Conservation (phyloP, 2,888 invertebrate species). For the Diadromus collaris region DNA sequence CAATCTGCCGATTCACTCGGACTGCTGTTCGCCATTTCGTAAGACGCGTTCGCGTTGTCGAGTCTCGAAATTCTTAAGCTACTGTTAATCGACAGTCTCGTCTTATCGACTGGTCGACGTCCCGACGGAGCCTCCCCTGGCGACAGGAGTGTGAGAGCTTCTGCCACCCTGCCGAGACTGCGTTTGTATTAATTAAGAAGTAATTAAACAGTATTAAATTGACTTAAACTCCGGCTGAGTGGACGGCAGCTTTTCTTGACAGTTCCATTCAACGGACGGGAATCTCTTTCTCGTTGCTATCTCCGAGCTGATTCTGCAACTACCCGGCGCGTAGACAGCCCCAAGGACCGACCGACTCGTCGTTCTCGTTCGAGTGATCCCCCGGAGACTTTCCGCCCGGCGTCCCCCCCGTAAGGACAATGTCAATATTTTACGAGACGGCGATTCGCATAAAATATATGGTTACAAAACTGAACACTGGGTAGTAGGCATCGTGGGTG, state of each 20-base stretch:
- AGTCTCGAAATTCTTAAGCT: slow-evolving; percentile 38
- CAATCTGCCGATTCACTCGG: slow-evolving; percentile 7
- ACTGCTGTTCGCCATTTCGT: slow-evolving; percentile 1
- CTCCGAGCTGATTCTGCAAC: slow-evolving; percentile 17
- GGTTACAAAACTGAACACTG: slow-evolving; percentile 20
- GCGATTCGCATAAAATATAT: slow-evolving; percentile 63
- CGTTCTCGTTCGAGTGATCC: slow-evolving; percentile 44
- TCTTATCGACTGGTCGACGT: slow-evolving; percentile 51
- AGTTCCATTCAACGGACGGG: slow-evolving; percentile 59
- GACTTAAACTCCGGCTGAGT: slow-evolving; percentile 63
- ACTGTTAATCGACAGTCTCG: slow-evolving; percentile 44
- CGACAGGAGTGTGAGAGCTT: slow-evolving; percentile 25
- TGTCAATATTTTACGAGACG: slow-evolving; percentile 73
- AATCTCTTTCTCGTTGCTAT: slow-evolving; percentile 48
- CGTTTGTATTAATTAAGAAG: slow-evolving; percentile 73
- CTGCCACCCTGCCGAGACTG: slow-evolving; percentile 35
- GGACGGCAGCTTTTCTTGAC: slow-evolving; percentile 63
- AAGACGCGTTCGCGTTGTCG: slow-evolving; percentile 23
- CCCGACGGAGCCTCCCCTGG: slow-evolving; percentile 21
- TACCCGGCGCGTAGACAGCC: slow-evolving; percentile 5
- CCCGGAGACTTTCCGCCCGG: slow-evolving; percentile 47
- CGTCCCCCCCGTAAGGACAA: slow-evolving; percentile 61
- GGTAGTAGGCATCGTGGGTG: not conserved
- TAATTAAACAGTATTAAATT: slow-evolving; percentile 73
- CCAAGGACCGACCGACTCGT: slow-evolving; percentile 32